Evolutionary conservation across 1,140 invertebrate species (phyloP), one percentile per base, ranked within the genome.

Genomic region (Tyrophagus putrescentiae): DNA sequence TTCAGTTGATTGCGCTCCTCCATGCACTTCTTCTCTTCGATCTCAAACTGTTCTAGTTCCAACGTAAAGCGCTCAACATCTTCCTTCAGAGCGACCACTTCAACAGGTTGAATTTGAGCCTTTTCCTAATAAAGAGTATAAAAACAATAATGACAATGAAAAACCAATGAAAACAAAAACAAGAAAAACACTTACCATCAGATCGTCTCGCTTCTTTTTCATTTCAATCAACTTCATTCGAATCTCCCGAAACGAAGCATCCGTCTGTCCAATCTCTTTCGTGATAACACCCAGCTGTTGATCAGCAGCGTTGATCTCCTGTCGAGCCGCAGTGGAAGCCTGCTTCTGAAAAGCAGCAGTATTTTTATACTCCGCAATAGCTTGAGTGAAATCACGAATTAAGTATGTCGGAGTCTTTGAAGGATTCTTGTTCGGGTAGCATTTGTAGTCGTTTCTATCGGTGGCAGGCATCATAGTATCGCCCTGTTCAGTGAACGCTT

Each of bases 401-500:
- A 54, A 54, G 13, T 21, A 9, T 13, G 29, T 59, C 1, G 28
- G 27, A 23, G 25, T 18, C 28, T 59, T 23, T 23, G 28, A 13
- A 4, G 3, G 18, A 23, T 18, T 18, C 41, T 31, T 42, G 29
- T 60, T 61, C 3, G 58, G 23, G 36, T 60, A 60, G 1, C 1
- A 34, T 21, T 36, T 52, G 32, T 53, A 63, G 39, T 48, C 57
- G 27, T 29, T 44, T 25, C 21, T 9, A n/a, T 29, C 21, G 34
- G 42, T 64, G 4, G 27, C 18, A 44, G 59, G 52, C 31, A 25
- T 61, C 53, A 65, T 52, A 1, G 56, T 54, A 48, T 62, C 61
- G 9, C 64, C 63, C 32, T 66, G 61, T 34, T 60, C 27, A 6
- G 68, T 69, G 57, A 62, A 67, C 3, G 67, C 64, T 41, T 39